These are phyloP conservation scores for Siniperca scherzeri DNA, from an alignment of 2,797 vertebrate species.

Conservation along the genomic window DNA sequence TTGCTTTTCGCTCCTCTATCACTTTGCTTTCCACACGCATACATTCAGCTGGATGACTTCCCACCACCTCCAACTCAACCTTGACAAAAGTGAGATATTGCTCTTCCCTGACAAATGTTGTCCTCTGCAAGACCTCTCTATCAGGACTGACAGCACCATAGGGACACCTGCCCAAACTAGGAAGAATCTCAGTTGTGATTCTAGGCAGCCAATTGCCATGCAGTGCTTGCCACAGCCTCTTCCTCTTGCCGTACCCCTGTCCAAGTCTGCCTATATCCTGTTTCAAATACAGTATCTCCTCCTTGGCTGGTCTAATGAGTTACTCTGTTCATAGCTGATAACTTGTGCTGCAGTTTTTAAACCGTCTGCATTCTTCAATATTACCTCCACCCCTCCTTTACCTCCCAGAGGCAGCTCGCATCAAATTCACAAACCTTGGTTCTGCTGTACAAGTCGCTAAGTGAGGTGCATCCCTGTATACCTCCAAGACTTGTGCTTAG, in stretches of 20 bases:
- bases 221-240: slow-evolving; percentile 21
- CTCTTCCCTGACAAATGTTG: slow-evolving; percentile 60
- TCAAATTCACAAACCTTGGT: slow-evolving; percentile 36
- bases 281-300: slow-evolving; percentile 16
- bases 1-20: slow-evolving; percentile 35
- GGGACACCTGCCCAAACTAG: slow-evolving; percentile 54
- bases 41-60: slow-evolving; percentile 36
- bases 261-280: slow-evolving; percentile 11
- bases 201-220: slow-evolving; percentile 20
- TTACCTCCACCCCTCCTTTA: slow-evolving; percentile 18
- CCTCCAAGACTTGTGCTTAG: slow-evolving; percentile 50
- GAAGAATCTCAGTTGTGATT: slow-evolving; percentile 40
- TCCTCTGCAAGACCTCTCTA: slow-evolving; percentile 52
- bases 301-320: slow-evolving; percentile 32
- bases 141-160: slow-evolving; percentile 53
- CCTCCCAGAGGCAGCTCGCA: slow-evolving; percentile 32
- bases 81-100: slow-evolving; percentile 58
- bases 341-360: slow-evolving; percentile 36
- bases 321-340: slow-evolving; percentile 30
- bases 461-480: slow-evolving; percentile 47
- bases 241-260: slow-evolving; percentile 1
- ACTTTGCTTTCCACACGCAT: slow-evolving; percentile 42
- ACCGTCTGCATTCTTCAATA: slow-evolving; percentile 18
- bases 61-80: slow-evolving; percentile 44
- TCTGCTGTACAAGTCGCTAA: slow-evolving; percentile 52